A percentile compares a stretch with the other conserved stretches of the same genome.
phyloP scores from a whole-genome alignment of 2,797 vertebrate species.

The Myotis pilosus region DNA sequence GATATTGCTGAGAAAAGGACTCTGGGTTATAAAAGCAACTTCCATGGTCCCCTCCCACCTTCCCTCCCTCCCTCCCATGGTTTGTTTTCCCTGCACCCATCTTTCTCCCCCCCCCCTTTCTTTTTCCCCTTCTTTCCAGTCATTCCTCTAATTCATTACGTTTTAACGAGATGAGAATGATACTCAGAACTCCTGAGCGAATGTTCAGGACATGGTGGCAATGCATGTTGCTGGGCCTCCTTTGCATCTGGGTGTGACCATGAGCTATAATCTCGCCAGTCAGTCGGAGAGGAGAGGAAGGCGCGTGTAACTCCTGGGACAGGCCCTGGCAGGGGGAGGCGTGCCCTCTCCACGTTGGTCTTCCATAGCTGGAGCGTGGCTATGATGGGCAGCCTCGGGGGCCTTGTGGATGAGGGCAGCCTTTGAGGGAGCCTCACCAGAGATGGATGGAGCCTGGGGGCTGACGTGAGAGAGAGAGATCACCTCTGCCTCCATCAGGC shows the following conservation, averaged over 20 bases:
- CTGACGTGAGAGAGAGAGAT: neutral
- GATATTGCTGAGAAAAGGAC: neutral
- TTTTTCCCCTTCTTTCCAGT: neutral
- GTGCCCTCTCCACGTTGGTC: rapidly evolving
- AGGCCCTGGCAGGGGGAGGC: neutral
- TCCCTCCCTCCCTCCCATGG: rapidly evolving
- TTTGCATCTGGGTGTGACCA: neutral
- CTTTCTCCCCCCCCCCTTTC: rapidly evolving
- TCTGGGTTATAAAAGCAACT: neutral
- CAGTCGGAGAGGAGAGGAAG: rapidly evolving
- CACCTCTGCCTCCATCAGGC: neutral
- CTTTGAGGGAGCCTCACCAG: neutral
- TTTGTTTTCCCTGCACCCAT: neutral
- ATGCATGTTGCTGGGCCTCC: neutral
- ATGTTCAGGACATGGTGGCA: neutral
- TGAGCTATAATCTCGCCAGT: rapidly evolving
- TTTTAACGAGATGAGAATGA: neutral
- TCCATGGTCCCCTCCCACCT: rapidly evolving
- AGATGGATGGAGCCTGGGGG: neutral
- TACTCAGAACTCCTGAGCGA: neutral
- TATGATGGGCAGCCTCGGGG: rapidly evolving
- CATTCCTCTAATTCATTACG: neutral
- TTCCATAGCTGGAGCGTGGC: too few relatives aligned
- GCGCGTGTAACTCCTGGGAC: too few relatives aligned
- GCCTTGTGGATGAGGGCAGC: neutral